phyloP scores from a whole-genome alignment of 2,888 invertebrate species.

The Erebia palarica region DNA sequence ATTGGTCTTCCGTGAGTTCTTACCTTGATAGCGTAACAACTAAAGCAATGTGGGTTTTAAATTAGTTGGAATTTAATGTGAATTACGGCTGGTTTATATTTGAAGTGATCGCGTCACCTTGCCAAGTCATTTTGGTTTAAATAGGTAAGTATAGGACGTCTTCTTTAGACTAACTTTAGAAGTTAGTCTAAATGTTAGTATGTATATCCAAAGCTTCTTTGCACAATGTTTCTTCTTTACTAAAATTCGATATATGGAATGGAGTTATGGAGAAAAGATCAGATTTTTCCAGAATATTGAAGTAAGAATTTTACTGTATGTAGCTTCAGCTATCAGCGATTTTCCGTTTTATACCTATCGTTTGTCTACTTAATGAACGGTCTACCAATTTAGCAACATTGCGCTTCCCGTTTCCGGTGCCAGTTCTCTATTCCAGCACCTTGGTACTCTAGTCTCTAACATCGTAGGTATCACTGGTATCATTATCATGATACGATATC shows the following conservation, averaged over 20 bases:
- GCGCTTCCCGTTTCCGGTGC: too few relatives aligned
- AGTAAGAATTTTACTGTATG: too few relatives aligned
- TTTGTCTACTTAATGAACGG: too few relatives aligned
- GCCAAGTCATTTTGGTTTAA: not conserved
- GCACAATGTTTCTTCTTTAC: not conserved
- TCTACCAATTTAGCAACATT: too few relatives aligned
- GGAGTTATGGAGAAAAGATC: too few relatives aligned
- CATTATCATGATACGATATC: too few relatives aligned
- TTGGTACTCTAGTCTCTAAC: too few relatives aligned
- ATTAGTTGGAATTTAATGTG: slow-evolving; percentile 6
- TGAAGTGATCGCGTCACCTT: not conserved
- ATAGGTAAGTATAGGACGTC: not conserved
- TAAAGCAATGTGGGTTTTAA: slow-evolving; percentile 8
- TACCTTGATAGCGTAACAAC: not conserved
- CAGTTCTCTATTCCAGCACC: too few relatives aligned
- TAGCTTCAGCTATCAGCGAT: too few relatives aligned
- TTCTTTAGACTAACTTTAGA: not conserved
- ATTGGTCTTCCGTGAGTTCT: not conserved
- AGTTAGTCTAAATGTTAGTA: not conserved
- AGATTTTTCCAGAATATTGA: not conserved
- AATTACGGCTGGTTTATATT: not conserved
- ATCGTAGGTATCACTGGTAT: too few relatives aligned
- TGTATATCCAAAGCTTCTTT: not conserved
- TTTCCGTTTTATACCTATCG: too few relatives aligned
- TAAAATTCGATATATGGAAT: too few relatives aligned